phyloP scores from a whole-genome alignment of 2,113 vertebrate genomes.

The Reinhardtius hippoglossoides region DNA sequence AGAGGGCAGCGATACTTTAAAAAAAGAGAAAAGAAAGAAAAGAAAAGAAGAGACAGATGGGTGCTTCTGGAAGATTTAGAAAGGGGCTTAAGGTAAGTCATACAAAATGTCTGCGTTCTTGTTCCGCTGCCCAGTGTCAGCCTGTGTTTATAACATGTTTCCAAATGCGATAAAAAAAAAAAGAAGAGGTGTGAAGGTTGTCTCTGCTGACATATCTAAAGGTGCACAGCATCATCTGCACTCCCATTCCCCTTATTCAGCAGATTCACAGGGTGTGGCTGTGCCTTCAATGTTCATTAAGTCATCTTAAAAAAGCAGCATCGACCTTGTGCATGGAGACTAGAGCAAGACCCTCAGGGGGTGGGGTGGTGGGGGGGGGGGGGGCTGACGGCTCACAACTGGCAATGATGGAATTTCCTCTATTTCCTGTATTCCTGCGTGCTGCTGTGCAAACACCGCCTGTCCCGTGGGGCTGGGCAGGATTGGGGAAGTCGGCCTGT shows the following conservation, averaged over 20 bases:
- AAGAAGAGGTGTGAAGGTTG: constrained; percentile 24
- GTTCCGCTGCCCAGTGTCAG: constrained; percentile 16
- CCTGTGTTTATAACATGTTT: constrained; percentile 35
- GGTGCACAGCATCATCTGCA: constrained; percentile 20
- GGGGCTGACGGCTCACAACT: constrained; percentile 30
- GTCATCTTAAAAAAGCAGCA: constrained; percentile 53
- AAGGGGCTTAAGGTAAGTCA: constrained; percentile 38
- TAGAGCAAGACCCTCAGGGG: not conserved
- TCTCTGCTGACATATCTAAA: constrained; percentile 54
- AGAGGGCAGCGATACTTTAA: constrained; percentile 46
- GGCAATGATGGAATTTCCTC: constrained; percentile 75
- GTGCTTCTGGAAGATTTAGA: constrained; percentile 44
- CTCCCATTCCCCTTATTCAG: constrained; percentile 53
- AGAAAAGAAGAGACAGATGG: constrained; percentile 32
- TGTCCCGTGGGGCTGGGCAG: constrained; percentile 59
- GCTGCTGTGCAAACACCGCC: constrained; percentile 71
- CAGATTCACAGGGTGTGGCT: constrained; percentile 50
- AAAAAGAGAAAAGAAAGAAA: not conserved
- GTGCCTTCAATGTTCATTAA: constrained; percentile 56
- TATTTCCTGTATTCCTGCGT: constrained; percentile 74
- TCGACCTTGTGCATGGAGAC: constrained; percentile 19
- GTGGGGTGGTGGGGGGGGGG: constrained; percentile 16
- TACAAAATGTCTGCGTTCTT: constrained; percentile 24
- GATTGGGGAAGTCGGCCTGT: constrained; percentile 66
- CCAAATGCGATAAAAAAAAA: constrained; percentile 34